Conservation (phyloP, 2,888 invertebrate genomes). For the Plebejus argus region DNA sequence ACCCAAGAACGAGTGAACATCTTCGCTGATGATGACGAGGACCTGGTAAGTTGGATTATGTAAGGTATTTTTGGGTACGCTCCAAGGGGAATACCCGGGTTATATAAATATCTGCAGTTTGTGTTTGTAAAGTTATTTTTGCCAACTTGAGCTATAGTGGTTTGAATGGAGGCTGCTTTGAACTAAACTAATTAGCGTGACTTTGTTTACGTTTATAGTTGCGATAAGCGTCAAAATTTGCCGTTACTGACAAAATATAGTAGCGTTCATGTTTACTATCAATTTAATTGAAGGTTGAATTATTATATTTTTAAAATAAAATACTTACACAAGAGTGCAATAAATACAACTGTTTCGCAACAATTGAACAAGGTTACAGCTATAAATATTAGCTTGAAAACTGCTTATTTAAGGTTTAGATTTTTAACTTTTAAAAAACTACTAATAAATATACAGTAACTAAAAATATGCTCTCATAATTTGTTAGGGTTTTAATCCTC, state of each 20-base stretch:
- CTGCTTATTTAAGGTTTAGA: not conserved
- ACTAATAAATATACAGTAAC: not conserved
- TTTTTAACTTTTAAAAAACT: not conserved
- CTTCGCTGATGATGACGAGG: conserved; percentile 73
- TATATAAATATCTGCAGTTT: conserved; percentile 51
- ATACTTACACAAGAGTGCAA: not conserved
- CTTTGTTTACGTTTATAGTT: not conserved
- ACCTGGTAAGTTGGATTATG: conserved; percentile 64
- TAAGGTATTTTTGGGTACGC: conserved; percentile 48
- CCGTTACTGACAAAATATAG: not conserved
- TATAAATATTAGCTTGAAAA: not conserved
- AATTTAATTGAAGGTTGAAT: not conserved
- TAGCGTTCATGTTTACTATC: not conserved
- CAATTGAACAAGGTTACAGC: not conserved
- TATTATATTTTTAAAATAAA: not conserved
- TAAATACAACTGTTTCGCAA: not conserved
- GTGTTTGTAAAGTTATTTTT: conserved; percentile 22
- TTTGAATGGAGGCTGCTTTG: not conserved
- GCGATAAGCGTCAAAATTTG: not conserved
- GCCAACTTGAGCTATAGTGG: not conserved
- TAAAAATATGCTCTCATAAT: not conserved
- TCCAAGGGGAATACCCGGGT: conserved; percentile 45
- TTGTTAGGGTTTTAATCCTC: not conserved
- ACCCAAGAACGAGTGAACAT: conserved; percentile 70
- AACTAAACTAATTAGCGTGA: not conserved